Percentiles rank a stretch among this genome's conserved stretches.
Evolutionary conservation across 2,113 vertebrate genomes (phyloP).

Genomic region (Heptranchias perlo): DNA sequence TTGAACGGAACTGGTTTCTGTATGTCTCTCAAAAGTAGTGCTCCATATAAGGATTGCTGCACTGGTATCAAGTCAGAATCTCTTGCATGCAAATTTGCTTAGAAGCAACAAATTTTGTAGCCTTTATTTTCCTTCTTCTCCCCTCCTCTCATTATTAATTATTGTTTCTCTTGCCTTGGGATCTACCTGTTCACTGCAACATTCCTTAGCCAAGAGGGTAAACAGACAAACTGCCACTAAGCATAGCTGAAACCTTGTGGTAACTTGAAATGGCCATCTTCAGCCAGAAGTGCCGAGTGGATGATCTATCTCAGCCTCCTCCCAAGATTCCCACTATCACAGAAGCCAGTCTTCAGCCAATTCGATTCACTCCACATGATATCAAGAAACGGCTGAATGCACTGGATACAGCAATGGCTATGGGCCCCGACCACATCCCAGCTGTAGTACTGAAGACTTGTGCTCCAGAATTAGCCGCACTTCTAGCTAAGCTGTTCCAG

Average conservation of each 20-base stretch:
- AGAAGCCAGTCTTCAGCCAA: too few relatives aligned
- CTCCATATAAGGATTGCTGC: background rate
- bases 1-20: background rate
- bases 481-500: too few relatives aligned
- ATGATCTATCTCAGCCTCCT: too few relatives aligned
- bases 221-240: background rate
- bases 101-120: background rate
- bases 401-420: too few relatives aligned
- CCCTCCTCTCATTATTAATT: background rate
- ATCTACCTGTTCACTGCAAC: background rate
- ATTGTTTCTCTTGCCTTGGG: background rate
- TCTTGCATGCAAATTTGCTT: background rate
- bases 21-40: background rate
- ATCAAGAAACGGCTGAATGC: too few relatives aligned
- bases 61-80: background rate
- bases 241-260: background rate
- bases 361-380: too few relatives aligned
- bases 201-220: background rate
- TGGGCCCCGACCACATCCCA: too few relatives aligned
- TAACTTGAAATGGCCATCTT: background rate
- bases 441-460: too few relatives aligned
- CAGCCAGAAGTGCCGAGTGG: too few relatives aligned
- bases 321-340: too few relatives aligned
- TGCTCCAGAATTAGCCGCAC: too few relatives aligned
- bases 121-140: background rate